These are phyloP conservation scores for Pipra filicauda DNA, from an alignment of 2,113 vertebrate genomes.

Conservation along the genomic window DNA sequence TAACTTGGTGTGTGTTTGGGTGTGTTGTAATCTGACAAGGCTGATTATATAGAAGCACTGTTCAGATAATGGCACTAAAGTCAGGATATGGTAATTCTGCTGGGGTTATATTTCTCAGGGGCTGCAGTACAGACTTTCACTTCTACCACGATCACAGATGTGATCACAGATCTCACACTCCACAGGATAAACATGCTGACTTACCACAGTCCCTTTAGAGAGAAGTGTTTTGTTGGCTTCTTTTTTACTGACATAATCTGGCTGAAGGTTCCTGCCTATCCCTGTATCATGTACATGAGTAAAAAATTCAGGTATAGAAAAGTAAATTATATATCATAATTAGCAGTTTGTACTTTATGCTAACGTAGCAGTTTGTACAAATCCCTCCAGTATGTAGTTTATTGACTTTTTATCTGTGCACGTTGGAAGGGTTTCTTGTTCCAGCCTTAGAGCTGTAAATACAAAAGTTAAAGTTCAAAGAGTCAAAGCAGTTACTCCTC, in stretches of 20 bases:
- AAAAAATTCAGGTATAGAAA: not conserved
- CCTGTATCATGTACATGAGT: accelerated
- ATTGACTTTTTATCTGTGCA: not conserved
- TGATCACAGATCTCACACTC: too few relatives aligned
- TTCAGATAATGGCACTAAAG: not conserved
- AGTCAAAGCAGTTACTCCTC: slow-evolving; percentile 18
- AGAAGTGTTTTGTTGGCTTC: not conserved
- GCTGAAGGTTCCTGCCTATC: not conserved
- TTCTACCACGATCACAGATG: accelerated
- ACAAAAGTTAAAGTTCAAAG: not conserved
- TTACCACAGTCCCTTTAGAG: accelerated
- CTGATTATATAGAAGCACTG: not conserved
- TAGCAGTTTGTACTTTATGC: not conserved
- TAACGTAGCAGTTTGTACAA: not conserved
- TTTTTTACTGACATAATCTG: not conserved
- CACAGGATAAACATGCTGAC: accelerated
- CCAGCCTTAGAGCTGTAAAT: not conserved
- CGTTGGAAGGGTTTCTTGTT: not conserved
- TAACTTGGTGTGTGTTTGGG: not conserved
- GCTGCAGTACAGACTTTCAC: not conserved
- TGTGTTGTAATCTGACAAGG: not conserved
- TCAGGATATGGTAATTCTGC: accelerated
- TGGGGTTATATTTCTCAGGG: accelerated
- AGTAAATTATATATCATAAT: not conserved
- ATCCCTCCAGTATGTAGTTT: not conserved